Conservation (phyloP, 2,797 vertebrate genomes). For the Muscicapa comitata region DNA sequence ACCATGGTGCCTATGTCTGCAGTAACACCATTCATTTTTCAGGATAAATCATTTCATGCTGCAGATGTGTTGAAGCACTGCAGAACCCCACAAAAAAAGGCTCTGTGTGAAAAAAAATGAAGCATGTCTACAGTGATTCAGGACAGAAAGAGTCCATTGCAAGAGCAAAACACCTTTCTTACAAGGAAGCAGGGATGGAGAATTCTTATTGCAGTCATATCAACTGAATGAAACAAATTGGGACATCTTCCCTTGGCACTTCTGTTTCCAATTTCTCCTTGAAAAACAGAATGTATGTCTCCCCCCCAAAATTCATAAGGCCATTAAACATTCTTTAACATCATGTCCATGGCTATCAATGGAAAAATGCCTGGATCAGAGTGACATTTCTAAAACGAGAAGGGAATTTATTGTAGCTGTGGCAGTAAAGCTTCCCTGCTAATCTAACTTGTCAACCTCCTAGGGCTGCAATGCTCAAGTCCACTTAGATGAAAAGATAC, state of each 20-base stretch:
- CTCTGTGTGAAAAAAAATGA: neutral
- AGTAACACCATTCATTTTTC: neutral
- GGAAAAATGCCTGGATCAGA: constrained; percentile 3
- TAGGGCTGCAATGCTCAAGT: neutral
- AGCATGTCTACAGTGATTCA: neutral
- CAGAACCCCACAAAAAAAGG: neutral
- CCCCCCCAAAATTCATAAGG: neutral
- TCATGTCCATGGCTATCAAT: neutral
- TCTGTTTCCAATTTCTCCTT: constrained; percentile 24
- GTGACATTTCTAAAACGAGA: neutral
- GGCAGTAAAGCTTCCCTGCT: neutral
- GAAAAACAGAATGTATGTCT: neutral
- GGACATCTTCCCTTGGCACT: neutral
- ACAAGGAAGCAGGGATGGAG: neutral
- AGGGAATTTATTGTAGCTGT: neutral
- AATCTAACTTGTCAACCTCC: constrained; percentile 23
- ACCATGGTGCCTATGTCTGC: neutral
- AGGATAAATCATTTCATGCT: neutral
- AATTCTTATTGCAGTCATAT: neutral
- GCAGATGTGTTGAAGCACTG: neutral
- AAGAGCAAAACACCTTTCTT: neutral
- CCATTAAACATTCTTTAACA: neutral
- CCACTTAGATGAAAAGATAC: neutral
- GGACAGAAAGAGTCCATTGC: neutral
- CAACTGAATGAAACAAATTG: neutral